Evolutionary conservation across 2,888 invertebrate genomes (phyloP), one percentile per base, ranked within the genome.

Genomic region (Gymnosoma rotundatum): DNA sequence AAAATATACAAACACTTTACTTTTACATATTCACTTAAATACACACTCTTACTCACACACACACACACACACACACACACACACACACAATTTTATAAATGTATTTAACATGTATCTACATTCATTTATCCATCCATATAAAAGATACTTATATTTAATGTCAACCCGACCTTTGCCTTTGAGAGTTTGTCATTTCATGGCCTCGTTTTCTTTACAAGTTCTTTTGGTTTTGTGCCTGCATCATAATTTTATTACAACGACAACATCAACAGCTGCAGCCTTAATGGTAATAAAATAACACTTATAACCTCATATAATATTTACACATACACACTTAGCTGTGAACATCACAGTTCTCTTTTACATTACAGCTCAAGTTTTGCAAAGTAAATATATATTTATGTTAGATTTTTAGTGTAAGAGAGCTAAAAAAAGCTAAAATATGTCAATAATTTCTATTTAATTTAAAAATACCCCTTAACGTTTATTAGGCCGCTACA

Each of bases 131-230:
- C 50, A 18, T 56, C 25, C 25, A 9, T 48, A 45, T 20, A 54
- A 14, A 56, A 67, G 45, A 70, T 63, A 70, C 61, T 78, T 70
- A 70, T 48, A 50, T 66, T 78, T 78, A 74, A 78, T 48, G 81
- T 70, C 84, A 70, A 81, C 78, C 70, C 81, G 84, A 84, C 84
- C 84, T 84, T 84, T 81, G 81, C 70, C 78, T 81, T 78, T 78
- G 56, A 81, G 84, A 75, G 74, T 81, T 81, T 84, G 81, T 84
- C 84, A 84, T 84, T 84, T 84, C 81, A 84, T 81, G 78, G 84
- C 81, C 84, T 84, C 61, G 64, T 78, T 81, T 84, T 78, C 64
- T 83, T 84, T 61, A 69, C 72, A 54, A 64, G 64, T 64, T 64
- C 81, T 64, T 78, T 84, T 76, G 69, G 74, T 81, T 81, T 81